phyloP scores from a whole-genome alignment of 2,888 invertebrate genomes.

The Copidosoma aretas region DNA sequence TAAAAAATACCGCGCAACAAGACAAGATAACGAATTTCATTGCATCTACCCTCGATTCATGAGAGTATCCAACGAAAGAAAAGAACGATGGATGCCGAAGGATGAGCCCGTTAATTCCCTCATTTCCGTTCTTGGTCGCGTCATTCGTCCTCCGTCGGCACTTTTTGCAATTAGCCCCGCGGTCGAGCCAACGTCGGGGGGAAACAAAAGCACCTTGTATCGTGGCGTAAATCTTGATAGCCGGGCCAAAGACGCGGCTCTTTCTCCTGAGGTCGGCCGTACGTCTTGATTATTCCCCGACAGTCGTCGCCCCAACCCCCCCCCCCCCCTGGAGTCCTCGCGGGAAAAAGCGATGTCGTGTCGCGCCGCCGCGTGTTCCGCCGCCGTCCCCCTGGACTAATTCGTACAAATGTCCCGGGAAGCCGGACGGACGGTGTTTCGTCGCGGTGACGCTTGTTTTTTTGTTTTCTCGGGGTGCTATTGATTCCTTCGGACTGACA shows the following conservation, averaged over 20 bases:
- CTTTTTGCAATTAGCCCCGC: too few relatives aligned
- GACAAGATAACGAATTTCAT: too few relatives aligned
- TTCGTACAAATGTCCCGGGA: background rate
- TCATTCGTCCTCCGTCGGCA: too few relatives aligned
- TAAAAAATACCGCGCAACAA: too few relatives aligned
- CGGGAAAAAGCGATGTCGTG: background rate
- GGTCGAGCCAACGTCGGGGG: constrained; percentile 16
- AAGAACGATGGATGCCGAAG: too few relatives aligned
- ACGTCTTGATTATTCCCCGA: constrained; percentile 61
- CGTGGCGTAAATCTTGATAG: constrained; percentile 35
- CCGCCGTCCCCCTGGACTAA: background rate
- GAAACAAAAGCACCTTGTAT: background rate
- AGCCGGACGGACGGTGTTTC: background rate
- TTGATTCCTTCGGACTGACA: too few relatives aligned
- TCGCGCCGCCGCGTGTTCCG: background rate
- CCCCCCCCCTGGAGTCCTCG: background rate
- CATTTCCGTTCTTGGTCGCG: too few relatives aligned
- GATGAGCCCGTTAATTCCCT: too few relatives aligned
- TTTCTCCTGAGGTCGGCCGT: constrained; percentile 58
- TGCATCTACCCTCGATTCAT: too few relatives aligned
- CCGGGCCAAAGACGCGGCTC: constrained; percentile 53
- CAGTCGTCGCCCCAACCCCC: constrained; percentile 52
- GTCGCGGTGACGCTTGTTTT: background rate
- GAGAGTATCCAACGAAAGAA: too few relatives aligned
- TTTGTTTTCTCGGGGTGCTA: constrained; percentile 30